A percentile compares a stretch with the other conserved stretches of the same genome.
Conservation (phyloP, 2,888 invertebrate species). For the Drosophila aldrichi region DNA sequence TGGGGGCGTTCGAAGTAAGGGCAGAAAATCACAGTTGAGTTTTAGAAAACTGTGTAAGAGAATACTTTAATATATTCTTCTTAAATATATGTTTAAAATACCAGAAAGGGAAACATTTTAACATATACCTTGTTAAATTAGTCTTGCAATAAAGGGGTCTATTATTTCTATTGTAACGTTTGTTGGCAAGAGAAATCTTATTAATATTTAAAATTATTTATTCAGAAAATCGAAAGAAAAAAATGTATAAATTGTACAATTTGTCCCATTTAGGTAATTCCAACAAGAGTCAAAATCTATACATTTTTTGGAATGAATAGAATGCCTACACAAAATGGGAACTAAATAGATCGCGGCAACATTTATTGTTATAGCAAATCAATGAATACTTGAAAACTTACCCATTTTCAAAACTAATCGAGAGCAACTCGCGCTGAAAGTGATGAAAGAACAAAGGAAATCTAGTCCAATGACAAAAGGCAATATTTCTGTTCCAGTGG, state of each 20-base stretch:
- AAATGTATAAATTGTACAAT: too few species aligned
- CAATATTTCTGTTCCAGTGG: slow-evolving; percentile 28
- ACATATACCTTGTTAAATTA: too few species aligned
- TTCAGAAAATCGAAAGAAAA: too few species aligned
- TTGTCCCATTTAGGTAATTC: neutral
- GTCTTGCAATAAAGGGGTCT: too few species aligned
- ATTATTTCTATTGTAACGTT: too few species aligned
- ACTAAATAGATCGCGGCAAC: slow-evolving; percentile 1
- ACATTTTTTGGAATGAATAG: neutral
- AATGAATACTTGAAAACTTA: slow-evolving; percentile 22
- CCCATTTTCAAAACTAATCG: slow-evolving; percentile 10
- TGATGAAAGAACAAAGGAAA: slow-evolving; percentile 27
- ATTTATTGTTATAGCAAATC: neutral
- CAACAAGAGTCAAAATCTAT: neutral
- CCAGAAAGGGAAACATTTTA: too few species aligned
- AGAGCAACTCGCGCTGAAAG: slow-evolving; percentile 8
- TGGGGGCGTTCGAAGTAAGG: neutral
- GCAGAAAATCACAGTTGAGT: neutral
- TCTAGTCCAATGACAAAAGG: slow-evolving; percentile 44
- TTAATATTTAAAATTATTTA: too few species aligned
- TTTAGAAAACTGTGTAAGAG: neutral
- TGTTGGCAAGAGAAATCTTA: too few species aligned
- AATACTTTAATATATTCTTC: too few species aligned
- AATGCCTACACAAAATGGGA: neutral
- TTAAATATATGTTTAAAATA: too few species aligned